Percentiles rank a stretch among this genome's conserved stretches.
Evolutionary conservation across 2,888 invertebrate species (phyloP).

Genomic region (Eilema sororculum): DNA sequence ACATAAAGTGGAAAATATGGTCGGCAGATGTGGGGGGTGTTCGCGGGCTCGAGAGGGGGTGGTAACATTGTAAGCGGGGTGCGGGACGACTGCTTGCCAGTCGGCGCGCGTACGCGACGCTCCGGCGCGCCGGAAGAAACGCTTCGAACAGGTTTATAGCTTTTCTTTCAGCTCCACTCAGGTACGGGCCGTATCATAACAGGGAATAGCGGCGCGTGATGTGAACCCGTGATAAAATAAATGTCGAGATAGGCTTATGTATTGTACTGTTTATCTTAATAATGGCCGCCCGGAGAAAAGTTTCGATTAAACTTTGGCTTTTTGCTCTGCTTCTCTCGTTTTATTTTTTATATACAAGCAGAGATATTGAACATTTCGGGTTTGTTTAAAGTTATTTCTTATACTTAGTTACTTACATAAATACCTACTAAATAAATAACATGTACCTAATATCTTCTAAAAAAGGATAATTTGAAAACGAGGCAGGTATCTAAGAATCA

Average conservation of each 20-base stretch:
- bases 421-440: background rate
- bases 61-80: slow-evolving; percentile 53
- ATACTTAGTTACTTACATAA: background rate
- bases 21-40: slow-evolving; percentile 84
- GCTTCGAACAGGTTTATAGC: slow-evolving; percentile 87
- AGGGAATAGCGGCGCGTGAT: slow-evolving; percentile 87
- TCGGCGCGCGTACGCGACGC: slow-evolving; percentile 84
- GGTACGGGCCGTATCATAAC: slow-evolving; percentile 87
- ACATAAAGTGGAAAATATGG: slow-evolving; percentile 88
- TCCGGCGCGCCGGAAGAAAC: slow-evolving; percentile 84
- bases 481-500: background rate
- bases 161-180: slow-evolving; percentile 87
- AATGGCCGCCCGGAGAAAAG: slow-evolving; percentile 85
- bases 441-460: no score
- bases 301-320: slow-evolving; percentile 82
- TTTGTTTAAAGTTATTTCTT: background rate
- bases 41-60: slow-evolving; percentile 49
- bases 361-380: background rate
- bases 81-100: slow-evolving; percentile 71
- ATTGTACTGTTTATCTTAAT: slow-evolving; percentile 88
- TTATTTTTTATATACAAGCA: slow-evolving; percentile 48
- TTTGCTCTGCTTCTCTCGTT: slow-evolving; percentile 60
- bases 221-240: slow-evolving; percentile 87
- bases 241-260: slow-evolving; percentile 88
- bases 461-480: no score